phyloP scores from a whole-genome alignment of 2,113 vertebrate species.

The Dipodomys spectabilis region DNA sequence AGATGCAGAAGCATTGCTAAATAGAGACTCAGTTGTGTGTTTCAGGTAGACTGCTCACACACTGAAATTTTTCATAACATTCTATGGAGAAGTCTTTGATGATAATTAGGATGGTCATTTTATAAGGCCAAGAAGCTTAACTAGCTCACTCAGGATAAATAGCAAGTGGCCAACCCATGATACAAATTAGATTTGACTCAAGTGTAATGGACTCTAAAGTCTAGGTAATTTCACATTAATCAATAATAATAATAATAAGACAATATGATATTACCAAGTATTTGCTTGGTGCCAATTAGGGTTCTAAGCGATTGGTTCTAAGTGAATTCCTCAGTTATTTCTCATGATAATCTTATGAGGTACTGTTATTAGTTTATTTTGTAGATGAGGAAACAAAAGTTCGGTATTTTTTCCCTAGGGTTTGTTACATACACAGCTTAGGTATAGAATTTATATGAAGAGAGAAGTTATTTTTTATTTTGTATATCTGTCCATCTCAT shows the following conservation, averaged over 20 bases:
- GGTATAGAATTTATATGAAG: not conserved
- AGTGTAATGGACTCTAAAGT: constrained; percentile 7
- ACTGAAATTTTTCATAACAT: constrained; percentile 4
- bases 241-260: not conserved
- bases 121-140: not conserved
- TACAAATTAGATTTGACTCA: constrained; percentile 3
- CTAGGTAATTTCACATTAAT: not conserved
- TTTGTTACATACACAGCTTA: too few relatives aligned
- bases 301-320: not conserved
- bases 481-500: too few relatives aligned
- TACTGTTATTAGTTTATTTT: not conserved
- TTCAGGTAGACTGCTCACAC: not conserved
- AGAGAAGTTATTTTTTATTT: not conserved
- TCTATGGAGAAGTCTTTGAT: not conserved
- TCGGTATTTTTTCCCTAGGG: too few relatives aligned
- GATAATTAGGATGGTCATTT: not conserved
- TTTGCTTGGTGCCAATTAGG: not conserved
- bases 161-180: not conserved
- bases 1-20: not conserved
- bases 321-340: not conserved
- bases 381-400: not conserved
- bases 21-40: not conserved
- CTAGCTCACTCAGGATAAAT: not conserved
- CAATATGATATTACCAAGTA: not conserved
- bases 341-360: not conserved